Conservation (phyloP, 2,888 invertebrate species). For the Pollenia amentaria region DNA sequence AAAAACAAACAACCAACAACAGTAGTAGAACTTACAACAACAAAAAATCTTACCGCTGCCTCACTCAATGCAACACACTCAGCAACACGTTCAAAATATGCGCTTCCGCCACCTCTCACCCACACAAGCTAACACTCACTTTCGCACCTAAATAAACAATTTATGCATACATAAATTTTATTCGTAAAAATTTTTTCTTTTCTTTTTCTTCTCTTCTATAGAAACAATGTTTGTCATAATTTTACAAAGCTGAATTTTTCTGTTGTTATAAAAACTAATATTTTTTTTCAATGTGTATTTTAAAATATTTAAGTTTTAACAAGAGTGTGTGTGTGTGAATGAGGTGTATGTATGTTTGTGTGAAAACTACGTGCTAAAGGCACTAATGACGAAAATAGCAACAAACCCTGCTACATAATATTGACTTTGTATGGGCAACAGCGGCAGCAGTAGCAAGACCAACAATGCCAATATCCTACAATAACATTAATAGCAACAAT, state of each 20-base stretch:
- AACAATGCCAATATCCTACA: conserved; percentile 53
- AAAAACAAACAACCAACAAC: conserved; percentile 8
- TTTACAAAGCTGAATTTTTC: conserved; percentile 8
- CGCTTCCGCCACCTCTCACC: neutral
- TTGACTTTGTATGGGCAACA: conserved; percentile 40
- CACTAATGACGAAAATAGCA: conserved; percentile 63
- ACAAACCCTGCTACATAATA: conserved; percentile 43
- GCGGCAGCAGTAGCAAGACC: neutral
- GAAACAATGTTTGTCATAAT: conserved; percentile 49
- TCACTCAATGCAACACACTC: conserved; percentile 52
- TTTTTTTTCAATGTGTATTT: neutral
- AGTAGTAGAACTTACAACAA: conserved; percentile 23
- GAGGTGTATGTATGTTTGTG: neutral
- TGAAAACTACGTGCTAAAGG: conserved; percentile 48
- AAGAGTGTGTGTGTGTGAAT: neutral
- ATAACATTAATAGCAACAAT: conserved; percentile 36
- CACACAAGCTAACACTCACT: conserved; percentile 10
- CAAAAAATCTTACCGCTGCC: conserved; percentile 47
- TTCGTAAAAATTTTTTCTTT: conserved; percentile 11
- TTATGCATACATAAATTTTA: conserved; percentile 11
- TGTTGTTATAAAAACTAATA: neutral
- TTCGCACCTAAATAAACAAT: neutral
- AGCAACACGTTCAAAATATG: neutral
- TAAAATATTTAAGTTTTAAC: neutral
- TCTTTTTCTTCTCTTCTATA: conserved; percentile 19